Conservation (phyloP, 2,888 invertebrate species). For the Chrysolina oricalcia region DNA sequence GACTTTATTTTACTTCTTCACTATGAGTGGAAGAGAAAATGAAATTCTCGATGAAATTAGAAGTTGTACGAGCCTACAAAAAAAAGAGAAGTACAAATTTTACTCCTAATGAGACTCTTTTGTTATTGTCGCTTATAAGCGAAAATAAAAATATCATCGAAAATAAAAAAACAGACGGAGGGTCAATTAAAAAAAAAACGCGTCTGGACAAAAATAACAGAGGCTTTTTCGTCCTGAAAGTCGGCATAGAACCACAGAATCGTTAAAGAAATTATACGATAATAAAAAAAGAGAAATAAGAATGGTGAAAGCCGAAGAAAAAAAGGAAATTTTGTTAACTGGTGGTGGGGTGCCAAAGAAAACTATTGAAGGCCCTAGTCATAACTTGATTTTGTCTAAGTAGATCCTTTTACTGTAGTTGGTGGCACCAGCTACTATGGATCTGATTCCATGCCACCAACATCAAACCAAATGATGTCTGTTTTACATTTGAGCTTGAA, state of each 20-base stretch:
- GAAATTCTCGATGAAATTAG: background rate
- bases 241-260: background rate
- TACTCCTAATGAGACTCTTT: background rate
- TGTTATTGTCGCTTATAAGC: background rate
- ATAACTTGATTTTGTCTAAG: background rate
- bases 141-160: background rate
- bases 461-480: background rate
- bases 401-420: background rate
- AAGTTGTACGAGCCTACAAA: background rate
- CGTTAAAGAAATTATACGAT: background rate
- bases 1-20: background rate
- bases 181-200: background rate
- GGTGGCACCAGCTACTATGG: background rate
- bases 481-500: background rate
- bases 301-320: background rate
- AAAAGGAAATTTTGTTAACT: background rate
- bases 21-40: background rate
- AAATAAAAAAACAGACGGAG: conserved; percentile 1
- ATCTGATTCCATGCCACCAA: background rate
- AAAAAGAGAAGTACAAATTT: background rate
- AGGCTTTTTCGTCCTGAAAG: conserved; percentile 2
- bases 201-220: background rate
- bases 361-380: background rate
- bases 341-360: background rate
- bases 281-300: background rate